Base-by-base conservation (phyloP, 2,888 invertebrate species). In the Drosophila percnosoma region DNA sequence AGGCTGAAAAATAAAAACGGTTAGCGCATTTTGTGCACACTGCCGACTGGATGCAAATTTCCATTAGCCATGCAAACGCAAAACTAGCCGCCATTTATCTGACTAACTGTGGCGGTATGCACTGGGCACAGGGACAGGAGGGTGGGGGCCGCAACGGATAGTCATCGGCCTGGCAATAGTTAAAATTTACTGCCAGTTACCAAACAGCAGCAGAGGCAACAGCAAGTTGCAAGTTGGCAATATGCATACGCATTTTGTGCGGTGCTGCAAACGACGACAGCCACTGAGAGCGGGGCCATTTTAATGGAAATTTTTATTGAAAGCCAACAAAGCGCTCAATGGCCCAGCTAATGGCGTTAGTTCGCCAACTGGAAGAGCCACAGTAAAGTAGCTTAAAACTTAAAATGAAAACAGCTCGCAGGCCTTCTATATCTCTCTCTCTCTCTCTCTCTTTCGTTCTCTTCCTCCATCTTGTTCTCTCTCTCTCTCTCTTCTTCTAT, bases 1-100 rank as follows among this genome's bases (percentile, higher is more conserved):
- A 21, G 51, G 63, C 18, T 45, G 48, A 33, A 48, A 54, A 61
- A 61, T 57, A 42, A 60, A 51, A 78, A 77, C 66, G 78, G 69
- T 76, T 77, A 73, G 78, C 69, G 78, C 68, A 69, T 73, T 78
- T 81, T 81, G 78, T 67, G 63, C 34, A 60, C 72, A 83, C 89
- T 89, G 75, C 78, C 88, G 78, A 87, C 88, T 86, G 83, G 80
- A 83, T 86, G 86, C 86, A 87, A 86, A 87, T 87, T 87, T 87
- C 89, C 86, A 87, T 87, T 87, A 87, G 88, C 89, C 89, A 89
- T 89, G 89, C 88, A 86, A 86, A 86, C 89, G 89, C 87, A 90
- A 90, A 87, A 88, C 89, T 86, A 86, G 84, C 84, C 84, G 85
- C 84, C 89, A 89, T 85, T 85, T 85, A 85, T 85, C 84, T 85